These are phyloP conservation scores for Sanderia malayensis DNA, from an alignment of 30 jellyfish, hydroid and myxozoan species.

Conservation along the genomic window DNA sequence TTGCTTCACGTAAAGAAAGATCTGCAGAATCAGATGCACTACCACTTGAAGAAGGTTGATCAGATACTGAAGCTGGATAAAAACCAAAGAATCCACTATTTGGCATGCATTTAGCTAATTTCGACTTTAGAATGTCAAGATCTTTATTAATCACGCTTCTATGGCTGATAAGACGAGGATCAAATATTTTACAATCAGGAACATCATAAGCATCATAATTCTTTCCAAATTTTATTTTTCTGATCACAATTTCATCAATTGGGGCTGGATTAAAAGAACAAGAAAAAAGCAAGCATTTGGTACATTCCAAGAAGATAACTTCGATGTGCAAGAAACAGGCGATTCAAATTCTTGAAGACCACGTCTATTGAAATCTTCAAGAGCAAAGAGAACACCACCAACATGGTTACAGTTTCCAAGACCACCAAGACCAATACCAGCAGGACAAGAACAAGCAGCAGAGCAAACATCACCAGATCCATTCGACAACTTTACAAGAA, in stretches of 20 bases:
- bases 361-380: too few species aligned
- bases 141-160: neutral
- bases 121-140: too few species aligned
- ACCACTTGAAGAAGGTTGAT: neutral
- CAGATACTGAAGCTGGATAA: constrained; percentile 1
- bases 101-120: too few species aligned
- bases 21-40: neutral
- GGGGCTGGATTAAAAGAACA: constrained; percentile 27
- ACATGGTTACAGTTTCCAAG: too few species aligned
- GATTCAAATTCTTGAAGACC: constrained; percentile 28
- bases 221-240: constrained; percentile 26
- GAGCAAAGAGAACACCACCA: too few species aligned
- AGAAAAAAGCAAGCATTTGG: constrained; percentile 4
- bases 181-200: constrained; percentile 18
- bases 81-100: constrained; percentile 10
- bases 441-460: too few species aligned
- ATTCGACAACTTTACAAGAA: too few species aligned
- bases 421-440: too few species aligned
- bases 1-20: too few species aligned
- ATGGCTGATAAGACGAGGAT: constrained; percentile 14
- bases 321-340: constrained; percentile 39
- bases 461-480: too few species aligned
- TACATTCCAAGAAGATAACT: too few species aligned
- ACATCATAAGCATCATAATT: too few species aligned
- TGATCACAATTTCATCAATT: constrained; percentile 31